Percentiles rank a stretch among this genome's conserved stretches.
phyloP scores from a whole-genome alignment of 2,113 vertebrate species.

The Cyanistes caeruleus region DNA sequence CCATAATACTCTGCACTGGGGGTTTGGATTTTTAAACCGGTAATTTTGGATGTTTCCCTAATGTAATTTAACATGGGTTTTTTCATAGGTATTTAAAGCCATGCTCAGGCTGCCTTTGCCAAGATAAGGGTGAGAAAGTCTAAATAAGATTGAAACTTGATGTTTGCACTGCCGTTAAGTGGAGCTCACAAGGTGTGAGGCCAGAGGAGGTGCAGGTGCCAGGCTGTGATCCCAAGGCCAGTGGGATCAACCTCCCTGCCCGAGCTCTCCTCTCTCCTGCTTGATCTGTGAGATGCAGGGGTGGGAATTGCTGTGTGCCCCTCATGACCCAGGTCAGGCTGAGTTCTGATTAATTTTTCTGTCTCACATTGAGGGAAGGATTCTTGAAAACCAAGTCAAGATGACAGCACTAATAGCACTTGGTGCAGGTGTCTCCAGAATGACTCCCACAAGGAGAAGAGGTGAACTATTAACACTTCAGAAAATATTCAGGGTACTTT shows the following conservation, averaged over 20 bases:
- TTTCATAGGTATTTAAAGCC: constrained; percentile 15
- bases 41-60: constrained; percentile 34
- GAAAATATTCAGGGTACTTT: neutral
- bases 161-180: neutral
- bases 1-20: neutral
- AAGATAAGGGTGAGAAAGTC: neutral
- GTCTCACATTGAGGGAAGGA: neutral
- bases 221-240: neutral
- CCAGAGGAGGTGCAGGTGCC: neutral
- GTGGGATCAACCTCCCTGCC: neutral
- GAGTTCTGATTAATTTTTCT: neutral
- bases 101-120: neutral
- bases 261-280: neutral
- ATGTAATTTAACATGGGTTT: neutral
- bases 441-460: neutral
- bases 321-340: neutral
- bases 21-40: constrained; percentile 1
- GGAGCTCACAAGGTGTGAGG: neutral
- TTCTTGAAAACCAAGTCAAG: neutral
- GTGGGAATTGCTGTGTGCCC: neutral
- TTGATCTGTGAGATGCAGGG: neutral
- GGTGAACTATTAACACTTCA: neutral
- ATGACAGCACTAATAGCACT: neutral
- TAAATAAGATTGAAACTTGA: neutral
- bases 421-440: neutral